A percentile compares a stretch with the other conserved stretches of the same genome.
phyloP scores from a whole-genome alignment of 2,797 vertebrate species.

The Lerista edwardsae region DNA sequence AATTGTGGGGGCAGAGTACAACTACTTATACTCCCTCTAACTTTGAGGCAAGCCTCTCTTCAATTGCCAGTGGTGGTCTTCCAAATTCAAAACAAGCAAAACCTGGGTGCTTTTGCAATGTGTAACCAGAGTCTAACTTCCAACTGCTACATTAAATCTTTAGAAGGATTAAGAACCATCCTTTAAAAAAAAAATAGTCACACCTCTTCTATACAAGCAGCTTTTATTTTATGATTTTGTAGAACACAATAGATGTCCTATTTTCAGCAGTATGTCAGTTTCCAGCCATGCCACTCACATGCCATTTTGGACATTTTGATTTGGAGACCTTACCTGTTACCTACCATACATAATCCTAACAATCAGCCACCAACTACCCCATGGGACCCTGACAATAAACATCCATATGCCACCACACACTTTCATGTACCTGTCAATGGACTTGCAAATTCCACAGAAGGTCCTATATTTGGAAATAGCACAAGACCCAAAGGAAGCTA shows the following conservation, averaged over 20 bases:
- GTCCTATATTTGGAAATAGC: conserved; percentile 73
- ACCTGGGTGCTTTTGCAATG: background rate
- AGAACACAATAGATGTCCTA: background rate
- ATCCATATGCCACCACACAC: background rate
- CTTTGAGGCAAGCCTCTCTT: background rate
- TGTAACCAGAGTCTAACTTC: background rate
- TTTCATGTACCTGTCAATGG: background rate
- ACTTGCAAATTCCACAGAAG: conserved; percentile 11
- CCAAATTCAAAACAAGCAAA: too few species aligned
- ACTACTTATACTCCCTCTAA: background rate
- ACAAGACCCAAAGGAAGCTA: conserved; percentile 65
- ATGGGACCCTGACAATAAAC: background rate
- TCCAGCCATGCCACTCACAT: background rate
- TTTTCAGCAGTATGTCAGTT: background rate
- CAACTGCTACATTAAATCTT: background rate
- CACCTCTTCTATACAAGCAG: background rate
- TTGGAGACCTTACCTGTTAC: background rate
- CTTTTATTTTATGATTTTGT: background rate
- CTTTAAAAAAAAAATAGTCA: too few species aligned
- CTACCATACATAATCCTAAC: background rate
- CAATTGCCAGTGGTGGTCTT: too few species aligned
- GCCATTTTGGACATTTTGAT: conserved; percentile 5
- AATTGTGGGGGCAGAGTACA: conserved; percentile 7
- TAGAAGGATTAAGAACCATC: background rate
- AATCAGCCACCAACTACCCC: background rate